Evolutionary conservation across 2,113 vertebrate genomes (phyloP).

Genomic region (Trichechus manatus): DNA sequence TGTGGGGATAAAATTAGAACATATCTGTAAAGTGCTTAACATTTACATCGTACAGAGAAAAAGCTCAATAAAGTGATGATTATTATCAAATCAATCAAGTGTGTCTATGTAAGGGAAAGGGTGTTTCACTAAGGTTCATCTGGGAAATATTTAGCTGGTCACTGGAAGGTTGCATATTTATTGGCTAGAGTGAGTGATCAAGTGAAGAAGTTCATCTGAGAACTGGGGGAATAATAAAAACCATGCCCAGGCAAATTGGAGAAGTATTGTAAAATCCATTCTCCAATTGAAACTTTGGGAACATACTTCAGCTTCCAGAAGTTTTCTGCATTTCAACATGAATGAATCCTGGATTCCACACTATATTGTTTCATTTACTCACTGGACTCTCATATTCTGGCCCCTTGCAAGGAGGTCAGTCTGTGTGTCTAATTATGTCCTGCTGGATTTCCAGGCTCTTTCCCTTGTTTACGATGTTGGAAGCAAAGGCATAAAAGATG

Average conservation of each 20-base stretch:
- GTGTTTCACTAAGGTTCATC: not conserved
- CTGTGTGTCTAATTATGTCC: not conserved
- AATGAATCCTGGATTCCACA: not conserved
- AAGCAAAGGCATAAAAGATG: not conserved
- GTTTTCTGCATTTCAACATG: fast-evolving
- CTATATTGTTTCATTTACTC: fast-evolving
- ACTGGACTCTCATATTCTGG: not conserved
- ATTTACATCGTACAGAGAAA: not conserved
- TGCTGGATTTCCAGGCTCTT: not conserved
- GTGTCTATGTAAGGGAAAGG: no score
- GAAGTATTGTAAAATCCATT: not conserved
- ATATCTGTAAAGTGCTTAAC: not conserved
- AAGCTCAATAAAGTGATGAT: not conserved
- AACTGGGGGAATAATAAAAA: not conserved
- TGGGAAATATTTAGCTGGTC: not conserved
- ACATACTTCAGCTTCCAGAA: not conserved
- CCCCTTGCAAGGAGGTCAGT: not conserved
- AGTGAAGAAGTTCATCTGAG: not conserved
- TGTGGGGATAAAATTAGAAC: not conserved
- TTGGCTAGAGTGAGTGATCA: not conserved
- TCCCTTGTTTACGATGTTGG: not conserved
- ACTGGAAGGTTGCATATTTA: not conserved
- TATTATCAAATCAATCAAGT: not conserved
- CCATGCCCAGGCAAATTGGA: not conserved
- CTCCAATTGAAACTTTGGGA: not conserved